Evolutionary conservation across 2,888 invertebrate species (phyloP).

Genomic region (Lasioglossum leucozonium): DNA sequence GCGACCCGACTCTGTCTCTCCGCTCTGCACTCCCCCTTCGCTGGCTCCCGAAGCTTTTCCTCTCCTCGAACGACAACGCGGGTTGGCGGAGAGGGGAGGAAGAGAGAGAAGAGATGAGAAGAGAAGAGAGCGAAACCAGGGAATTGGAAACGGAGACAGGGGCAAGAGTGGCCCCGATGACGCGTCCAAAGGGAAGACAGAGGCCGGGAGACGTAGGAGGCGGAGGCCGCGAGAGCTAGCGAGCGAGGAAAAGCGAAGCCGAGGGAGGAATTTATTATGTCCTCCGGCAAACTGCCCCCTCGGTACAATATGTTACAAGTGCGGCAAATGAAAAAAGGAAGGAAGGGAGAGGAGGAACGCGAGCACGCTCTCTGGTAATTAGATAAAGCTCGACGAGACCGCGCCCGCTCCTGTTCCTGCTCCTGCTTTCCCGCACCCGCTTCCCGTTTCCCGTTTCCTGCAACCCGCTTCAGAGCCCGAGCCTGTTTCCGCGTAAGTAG

Average conservation of each 20-base stretch:
- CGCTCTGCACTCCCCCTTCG: constrained; percentile 50
- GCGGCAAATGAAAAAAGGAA: constrained; percentile 68
- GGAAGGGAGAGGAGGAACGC: constrained; percentile 2
- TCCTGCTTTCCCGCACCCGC: not conserved
- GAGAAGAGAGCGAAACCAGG: constrained; percentile 1
- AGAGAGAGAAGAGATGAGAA: not conserved
- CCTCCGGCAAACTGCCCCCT: constrained; percentile 70
- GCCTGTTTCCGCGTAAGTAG: not conserved
- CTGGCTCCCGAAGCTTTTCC: constrained; percentile 51
- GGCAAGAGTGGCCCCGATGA: constrained; percentile 65
- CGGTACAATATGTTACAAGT: constrained; percentile 68
- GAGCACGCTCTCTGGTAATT: constrained; percentile 60
- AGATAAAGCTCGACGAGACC: constrained; percentile 57
- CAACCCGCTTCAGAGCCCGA: not conserved
- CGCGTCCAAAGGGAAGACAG: constrained; percentile 61
- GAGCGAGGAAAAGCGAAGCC: constrained; percentile 19
- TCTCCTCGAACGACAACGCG: constrained; percentile 32
- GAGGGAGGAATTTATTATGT: constrained; percentile 71
- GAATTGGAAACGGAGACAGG: constrained; percentile 33
- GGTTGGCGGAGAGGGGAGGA: not conserved
- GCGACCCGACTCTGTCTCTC: constrained; percentile 43
- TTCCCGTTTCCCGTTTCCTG: not conserved
- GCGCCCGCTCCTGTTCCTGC: not conserved
- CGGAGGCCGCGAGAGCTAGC: constrained; percentile 32
- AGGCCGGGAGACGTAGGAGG: constrained; percentile 26